Evolutionary conservation across 2,888 invertebrate genomes (phyloP), one percentile per base, ranked within the genome.

Genomic region (Acrobeloides nanus): DNA sequence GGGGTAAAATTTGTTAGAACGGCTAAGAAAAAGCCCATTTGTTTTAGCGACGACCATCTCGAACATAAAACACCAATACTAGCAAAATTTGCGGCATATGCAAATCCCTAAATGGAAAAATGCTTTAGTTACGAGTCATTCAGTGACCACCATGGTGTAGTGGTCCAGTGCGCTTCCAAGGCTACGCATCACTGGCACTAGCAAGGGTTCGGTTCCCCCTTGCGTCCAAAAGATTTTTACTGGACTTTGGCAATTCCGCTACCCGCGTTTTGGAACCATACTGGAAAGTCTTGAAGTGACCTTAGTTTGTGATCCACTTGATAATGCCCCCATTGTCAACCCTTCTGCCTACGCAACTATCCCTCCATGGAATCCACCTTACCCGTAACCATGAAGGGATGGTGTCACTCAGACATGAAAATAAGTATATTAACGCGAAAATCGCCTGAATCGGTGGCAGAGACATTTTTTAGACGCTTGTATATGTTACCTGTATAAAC

Each of bases 1-100:
- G 64, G 63, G 15, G 61, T 58, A 54, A 63, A 66, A 35, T 59
- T 58, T 5, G 66, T 66, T 32, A 66, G 50, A 41, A 62, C 61
- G 26, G 58, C 51, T 26, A 66, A 64, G 50, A 64, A 66, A 23
- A 64, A 47, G 21, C 60, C 66, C 1, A 55, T 59, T 33, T 66
- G 62, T 24, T 46, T 35, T 6, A 66, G 53, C 7, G 66, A 64
- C 32, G 64, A 64, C 66, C 66, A 66, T 39, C 62, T 25, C 21
- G 52, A 55, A 3, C 44, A 44, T 20, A 53, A 29, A 21, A 53
- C 42, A 6, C 53, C 53, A 15, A 53, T 54, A 17, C 37, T 48
- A n/a, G 52, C 53, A 21, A 53, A 51, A 35, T 53, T 51, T 21
- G 51, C 53, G 5, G 53, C 52, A 35, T 53, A 53, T 7, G 53